A percentile compares a stretch with the other conserved stretches of the same genome.
phyloP scores from a whole-genome alignment of 2,113 vertebrate genomes.

The Lepisosteus osseus region DNA sequence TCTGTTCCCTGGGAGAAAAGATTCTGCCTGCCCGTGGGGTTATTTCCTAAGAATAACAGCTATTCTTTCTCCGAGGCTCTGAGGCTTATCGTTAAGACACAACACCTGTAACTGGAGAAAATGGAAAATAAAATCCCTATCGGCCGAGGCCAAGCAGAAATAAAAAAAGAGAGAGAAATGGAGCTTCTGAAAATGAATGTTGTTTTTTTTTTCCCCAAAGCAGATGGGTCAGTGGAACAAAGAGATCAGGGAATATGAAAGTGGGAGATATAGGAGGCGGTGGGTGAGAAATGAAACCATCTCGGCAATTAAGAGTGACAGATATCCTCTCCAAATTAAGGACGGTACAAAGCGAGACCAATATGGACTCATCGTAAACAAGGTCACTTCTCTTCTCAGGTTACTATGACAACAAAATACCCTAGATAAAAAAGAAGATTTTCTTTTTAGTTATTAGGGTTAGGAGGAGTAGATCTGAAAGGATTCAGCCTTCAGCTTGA shows the following conservation, averaged over 20 bases:
- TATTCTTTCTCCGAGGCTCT: background rate
- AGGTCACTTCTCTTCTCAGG: background rate
- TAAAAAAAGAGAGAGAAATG: background rate
- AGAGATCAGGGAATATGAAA: background rate
- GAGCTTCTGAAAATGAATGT: conserved; percentile 4
- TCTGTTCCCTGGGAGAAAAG: no score
- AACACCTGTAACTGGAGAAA: background rate
- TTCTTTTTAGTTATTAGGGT: background rate
- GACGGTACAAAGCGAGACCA: background rate
- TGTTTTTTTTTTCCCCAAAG: background rate
- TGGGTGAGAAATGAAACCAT: conserved; percentile 1
- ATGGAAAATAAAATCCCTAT: background rate
- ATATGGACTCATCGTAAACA: background rate
- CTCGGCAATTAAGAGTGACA: conserved; percentile 15
- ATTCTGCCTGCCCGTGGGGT: background rate
- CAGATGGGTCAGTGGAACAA: background rate
- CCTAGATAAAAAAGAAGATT: background rate
- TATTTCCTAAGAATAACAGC: background rate
- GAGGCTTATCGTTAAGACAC: background rate
- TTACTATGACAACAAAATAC: conserved; percentile 20
- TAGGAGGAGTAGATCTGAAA: background rate
- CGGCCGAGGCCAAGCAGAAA: background rate
- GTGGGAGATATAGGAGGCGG: background rate
- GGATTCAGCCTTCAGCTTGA: background rate
- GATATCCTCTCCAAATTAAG: conserved; percentile 7